A percentile compares a stretch with the other conserved stretches of the same genome.
Conservation (phyloP, 1,140 invertebrate species). For the Drosophila nikananu region DNA sequence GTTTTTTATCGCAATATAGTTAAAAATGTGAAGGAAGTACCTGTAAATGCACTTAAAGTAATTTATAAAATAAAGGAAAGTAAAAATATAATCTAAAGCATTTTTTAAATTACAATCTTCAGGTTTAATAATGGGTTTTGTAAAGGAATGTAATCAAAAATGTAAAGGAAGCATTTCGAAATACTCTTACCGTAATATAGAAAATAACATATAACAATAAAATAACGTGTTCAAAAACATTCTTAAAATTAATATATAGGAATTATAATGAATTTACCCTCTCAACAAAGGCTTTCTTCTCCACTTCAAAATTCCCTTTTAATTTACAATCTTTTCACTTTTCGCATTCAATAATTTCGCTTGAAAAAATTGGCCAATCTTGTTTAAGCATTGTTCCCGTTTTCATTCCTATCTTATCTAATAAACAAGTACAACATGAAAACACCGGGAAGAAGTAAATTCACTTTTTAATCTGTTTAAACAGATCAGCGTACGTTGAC, state of each 20-base stretch:
- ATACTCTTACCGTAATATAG: neutral
- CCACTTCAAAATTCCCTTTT: neutral
- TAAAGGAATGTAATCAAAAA: neutral
- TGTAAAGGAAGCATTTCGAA: neutral
- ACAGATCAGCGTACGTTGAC: conserved; percentile 44
- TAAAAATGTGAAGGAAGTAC: neutral
- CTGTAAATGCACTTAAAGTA: neutral
- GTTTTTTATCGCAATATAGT: neutral
- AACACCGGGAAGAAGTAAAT: conserved; percentile 20
- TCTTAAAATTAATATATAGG: too few relatives aligned
- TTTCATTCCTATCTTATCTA: conserved; percentile 24
- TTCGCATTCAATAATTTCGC: neutral
- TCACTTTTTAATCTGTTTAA: conserved; percentile 40
- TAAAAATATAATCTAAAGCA: too few relatives aligned
- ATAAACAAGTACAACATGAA: neutral
- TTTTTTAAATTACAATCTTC: too few relatives aligned
- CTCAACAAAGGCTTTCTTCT: too few relatives aligned
- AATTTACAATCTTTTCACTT: neutral
- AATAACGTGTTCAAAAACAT: too few relatives aligned
- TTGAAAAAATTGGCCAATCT: neutral
- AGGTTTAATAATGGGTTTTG: neutral
- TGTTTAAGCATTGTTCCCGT: conserved; percentile 4
- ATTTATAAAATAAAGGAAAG: neutral
- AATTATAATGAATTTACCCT: neutral
- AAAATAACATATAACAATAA: neutral